Evolutionary conservation across 2,888 invertebrate species (phyloP), one percentile per base, ranked within the genome.

Genomic region (Eudasyphora cyanicolor): DNA sequence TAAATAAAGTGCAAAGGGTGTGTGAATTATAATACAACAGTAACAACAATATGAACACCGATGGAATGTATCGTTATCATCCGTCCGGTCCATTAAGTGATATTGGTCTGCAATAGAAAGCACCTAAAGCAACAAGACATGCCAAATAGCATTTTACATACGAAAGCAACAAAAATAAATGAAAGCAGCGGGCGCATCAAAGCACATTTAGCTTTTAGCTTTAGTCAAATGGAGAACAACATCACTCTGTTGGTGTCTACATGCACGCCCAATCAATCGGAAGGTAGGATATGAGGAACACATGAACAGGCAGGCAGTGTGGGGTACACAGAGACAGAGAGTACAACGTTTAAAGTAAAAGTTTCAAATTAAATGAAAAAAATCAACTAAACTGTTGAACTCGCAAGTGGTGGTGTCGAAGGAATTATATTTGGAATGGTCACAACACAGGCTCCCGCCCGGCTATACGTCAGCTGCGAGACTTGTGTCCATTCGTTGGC

Each of bases 371-470:
- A 79, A 80, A 84, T 64, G 82, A 82, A 84, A 85, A 86, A 86
- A 87, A 84, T 84, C 78, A 87, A 92, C 92, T 92, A 92, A 91
- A 92, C 92, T 90, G 91, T 90, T 89, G 92, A 88, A 87, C 88
- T 90, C 79, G 90, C 87, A 80, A 89, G 87, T 85, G 90, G 89
- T 71, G 91, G 87, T 82, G 92, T 88, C 69, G 91, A 89, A 51
- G 91, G 89, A 87, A 91, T 90, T 80, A 91, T 87, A 87, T 92
- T 92, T 82, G 94, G 94, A 86, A 95, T 93, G 69, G 95, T 93
- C 70, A 98, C 96, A 14, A 97, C 95, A 88, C 97, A 97, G 67
- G 98, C 96, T 84, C 98, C 98, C 29, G 98, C 98, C 84, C 98
- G 94, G 17, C 97, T 97, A 35, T 95, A 95, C 88, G 95, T 95